Conservation (phyloP, 2,113 vertebrate genomes). For the Gnathonemus echidnorhynchus region DNA sequence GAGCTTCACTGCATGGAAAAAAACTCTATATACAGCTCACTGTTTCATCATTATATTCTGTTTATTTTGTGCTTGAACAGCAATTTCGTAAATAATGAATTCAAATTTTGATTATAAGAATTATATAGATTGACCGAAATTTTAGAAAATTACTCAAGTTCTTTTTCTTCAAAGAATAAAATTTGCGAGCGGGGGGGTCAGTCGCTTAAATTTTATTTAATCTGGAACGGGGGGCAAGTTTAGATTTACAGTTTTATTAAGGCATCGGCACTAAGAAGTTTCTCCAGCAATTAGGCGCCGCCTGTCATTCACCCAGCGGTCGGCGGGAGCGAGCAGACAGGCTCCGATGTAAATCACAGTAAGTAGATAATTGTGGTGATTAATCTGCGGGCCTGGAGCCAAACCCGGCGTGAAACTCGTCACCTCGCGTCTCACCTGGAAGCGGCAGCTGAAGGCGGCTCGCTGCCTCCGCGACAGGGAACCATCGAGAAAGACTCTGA, state of each 20-base stretch:
- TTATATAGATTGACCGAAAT: neutral
- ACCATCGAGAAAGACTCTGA: neutral
- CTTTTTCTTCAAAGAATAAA: too few species aligned
- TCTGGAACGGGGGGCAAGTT: too few species aligned
- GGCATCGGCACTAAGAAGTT: neutral
- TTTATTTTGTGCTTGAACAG: neutral
- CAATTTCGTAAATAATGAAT: neutral
- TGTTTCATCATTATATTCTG: neutral
- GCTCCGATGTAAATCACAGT: constrained; percentile 35
- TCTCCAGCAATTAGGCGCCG: neutral
- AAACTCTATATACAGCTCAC: neutral
- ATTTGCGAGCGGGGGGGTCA: too few species aligned
- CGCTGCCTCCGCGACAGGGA: neutral
- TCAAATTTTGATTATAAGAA: neutral
- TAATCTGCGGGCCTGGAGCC: constrained; percentile 33
- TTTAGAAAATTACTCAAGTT: neutral
- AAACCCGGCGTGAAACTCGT: constrained; percentile 21
- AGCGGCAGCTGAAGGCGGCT: neutral
- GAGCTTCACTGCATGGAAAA: neutral
- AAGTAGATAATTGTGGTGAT: constrained; percentile 33
- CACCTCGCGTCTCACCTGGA: neutral
- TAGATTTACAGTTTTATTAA: too few species aligned
- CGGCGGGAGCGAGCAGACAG: constrained; percentile 28
- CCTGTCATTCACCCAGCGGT: neutral
- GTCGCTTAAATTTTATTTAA: too few species aligned